These are phyloP conservation scores for Pseudococcus longispinus DNA, from an alignment of 2,888 invertebrate species.

Conservation along the genomic window DNA sequence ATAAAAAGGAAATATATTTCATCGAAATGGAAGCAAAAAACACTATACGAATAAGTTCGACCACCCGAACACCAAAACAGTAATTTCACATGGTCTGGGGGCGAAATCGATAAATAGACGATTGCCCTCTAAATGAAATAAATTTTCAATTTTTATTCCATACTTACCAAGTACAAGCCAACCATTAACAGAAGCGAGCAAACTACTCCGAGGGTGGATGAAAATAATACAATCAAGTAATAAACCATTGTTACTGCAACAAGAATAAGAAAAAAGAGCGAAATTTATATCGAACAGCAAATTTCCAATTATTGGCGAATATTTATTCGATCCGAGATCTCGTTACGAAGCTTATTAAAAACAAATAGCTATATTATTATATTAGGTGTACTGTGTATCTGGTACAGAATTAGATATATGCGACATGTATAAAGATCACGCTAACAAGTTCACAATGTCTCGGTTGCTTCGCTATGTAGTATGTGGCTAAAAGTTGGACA, in stretches of 20 bases:
- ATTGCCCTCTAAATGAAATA: not conserved
- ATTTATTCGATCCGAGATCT: not conserved
- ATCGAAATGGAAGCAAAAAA: too few species aligned
- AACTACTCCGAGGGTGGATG: slow-evolving; percentile 50
- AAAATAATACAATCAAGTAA: slow-evolving; percentile 47
- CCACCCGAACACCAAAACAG: not conserved
- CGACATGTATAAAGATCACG: not conserved
- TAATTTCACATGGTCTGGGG: not conserved
- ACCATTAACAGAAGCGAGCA: slow-evolving; percentile 49
- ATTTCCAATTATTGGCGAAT: slow-evolving; percentile 14
- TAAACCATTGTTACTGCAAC: slow-evolving; percentile 57
- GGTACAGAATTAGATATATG: too few species aligned
- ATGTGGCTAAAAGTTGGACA: not conserved
- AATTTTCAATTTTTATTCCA: not conserved
- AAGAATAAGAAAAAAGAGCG: not conserved
- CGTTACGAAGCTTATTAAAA: not conserved
- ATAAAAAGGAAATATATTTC: too few species aligned
- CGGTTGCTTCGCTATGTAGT: not conserved
- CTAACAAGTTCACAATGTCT: slow-evolving; percentile 16
- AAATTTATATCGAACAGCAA: not conserved
- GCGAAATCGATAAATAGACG: not conserved
- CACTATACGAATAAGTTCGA: not conserved
- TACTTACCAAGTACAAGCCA: slow-evolving; percentile 54
- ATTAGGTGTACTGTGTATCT: too few species aligned
- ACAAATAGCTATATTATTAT: slow-evolving; percentile 1